Evolutionary conservation across 2,113 vertebrate genomes (phyloP), one percentile per base, ranked within the genome.

Genomic region (Zeus faber): DNA sequence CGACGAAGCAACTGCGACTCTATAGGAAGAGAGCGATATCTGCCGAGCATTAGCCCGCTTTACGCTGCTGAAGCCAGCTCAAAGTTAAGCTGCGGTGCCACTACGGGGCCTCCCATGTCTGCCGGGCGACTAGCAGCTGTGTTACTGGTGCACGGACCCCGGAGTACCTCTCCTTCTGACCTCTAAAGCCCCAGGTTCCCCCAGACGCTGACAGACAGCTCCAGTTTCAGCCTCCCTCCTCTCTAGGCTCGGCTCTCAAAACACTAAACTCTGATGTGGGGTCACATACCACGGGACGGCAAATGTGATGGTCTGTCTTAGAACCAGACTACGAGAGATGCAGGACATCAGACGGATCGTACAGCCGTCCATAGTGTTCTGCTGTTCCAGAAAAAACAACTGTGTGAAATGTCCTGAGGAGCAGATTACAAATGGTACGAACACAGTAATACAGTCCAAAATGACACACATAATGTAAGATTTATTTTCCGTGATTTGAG

Each of bases 161-260:
- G 59, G 65, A 81, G 63, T 48, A 64, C 60, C 61, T 89, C 84
- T 82, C 75, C 76, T 76, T 84, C 77, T 89, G 84, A 62, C 89
- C 89, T 79, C 79, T 39, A 76, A 72, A 86, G 85, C 79, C 77
- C 73, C 11, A 1, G 54, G 74, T 72, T 67, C 81, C 72, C 46
- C 44, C 1, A 73, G 62, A 76, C 27, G 46, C 76, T 66, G 83
- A 83, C 62, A 66, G 27, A 5, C 55, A 77, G 83, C 69, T 91
- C 71, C 52, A 41, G 55, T 91, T 89, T 84, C 86, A 40, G 59
- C 54, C 62, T 70, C 59, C 57, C 50, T 51, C 55, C 70, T 57
- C 54, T 35, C 29, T 58, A 49, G 37, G 50, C 55, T 64, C 41
- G 20, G 56, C 33, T 49, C 52, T 44, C 33, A 45, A 63, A 59